Evolutionary conservation across 2,888 invertebrate species (phyloP).

Genomic region (Gasteruption jaculator): DNA sequence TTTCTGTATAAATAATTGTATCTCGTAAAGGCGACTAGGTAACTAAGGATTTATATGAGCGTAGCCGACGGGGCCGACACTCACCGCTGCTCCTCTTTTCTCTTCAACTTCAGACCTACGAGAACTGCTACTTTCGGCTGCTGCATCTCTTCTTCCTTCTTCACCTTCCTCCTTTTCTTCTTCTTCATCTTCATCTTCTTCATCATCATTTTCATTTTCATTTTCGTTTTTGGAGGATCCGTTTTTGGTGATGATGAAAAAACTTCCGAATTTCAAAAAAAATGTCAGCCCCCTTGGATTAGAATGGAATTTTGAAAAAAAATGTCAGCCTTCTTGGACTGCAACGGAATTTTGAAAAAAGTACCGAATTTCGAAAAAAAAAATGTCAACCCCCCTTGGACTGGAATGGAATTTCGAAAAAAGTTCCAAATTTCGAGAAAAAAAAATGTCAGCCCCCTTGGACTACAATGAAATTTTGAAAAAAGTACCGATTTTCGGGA

Average conservation of each 20-base stretch:
- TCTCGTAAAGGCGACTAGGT: conserved; percentile 40
- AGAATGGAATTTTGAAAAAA: too few relatives aligned
- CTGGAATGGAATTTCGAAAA: too few relatives aligned
- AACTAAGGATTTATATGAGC: conserved; percentile 43
- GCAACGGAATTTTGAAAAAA: too few relatives aligned
- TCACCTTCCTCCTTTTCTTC: conserved; percentile 6
- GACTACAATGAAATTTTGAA: too few relatives aligned
- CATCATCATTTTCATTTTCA: conserved; percentile 1
- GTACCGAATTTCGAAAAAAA: too few relatives aligned
- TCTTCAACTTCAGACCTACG: conserved; percentile 27
- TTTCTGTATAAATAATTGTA: conserved; percentile 37
- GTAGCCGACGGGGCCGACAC: conserved; percentile 39
- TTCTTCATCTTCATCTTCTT: conserved; percentile 11
- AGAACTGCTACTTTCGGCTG: conserved; percentile 13
- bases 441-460: too few relatives aligned
- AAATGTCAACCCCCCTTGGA: too few relatives aligned
- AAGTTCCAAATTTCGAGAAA: too few relatives aligned
- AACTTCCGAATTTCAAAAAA: conserved; percentile 4
- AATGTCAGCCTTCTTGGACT: too few relatives aligned
- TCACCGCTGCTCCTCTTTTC: conserved; percentile 25
- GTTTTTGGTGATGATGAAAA: background rate
- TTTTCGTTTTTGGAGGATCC: conserved; percentile 6
- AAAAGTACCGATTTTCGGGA: too few relatives aligned
- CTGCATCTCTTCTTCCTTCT: conserved; percentile 9
- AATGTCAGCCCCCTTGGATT: too few relatives aligned